Conservation (phyloP, 2,888 invertebrate species). For the Tipula confusa region DNA sequence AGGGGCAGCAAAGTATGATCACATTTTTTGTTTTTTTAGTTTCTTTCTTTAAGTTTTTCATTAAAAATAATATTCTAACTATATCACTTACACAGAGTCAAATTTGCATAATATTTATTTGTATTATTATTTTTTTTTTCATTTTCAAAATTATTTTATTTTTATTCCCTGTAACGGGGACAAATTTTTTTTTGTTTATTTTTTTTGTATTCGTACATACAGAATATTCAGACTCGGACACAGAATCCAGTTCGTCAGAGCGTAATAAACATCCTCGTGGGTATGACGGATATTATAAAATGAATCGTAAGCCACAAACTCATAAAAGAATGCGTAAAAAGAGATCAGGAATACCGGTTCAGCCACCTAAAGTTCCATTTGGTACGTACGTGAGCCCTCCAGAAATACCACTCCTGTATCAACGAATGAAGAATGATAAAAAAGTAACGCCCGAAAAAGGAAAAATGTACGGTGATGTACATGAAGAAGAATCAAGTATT, state of each 20-base stretch:
- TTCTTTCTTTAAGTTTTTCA: conserved; percentile 4
- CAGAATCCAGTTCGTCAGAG: conserved; percentile 60
- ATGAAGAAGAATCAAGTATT: conserved; percentile 62
- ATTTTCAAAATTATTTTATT: conserved; percentile 33
- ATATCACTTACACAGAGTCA: not conserved
- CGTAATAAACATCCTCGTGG: conserved; percentile 53
- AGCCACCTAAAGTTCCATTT: conserved; percentile 74
- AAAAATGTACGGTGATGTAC: conserved; percentile 40
- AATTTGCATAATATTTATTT: not conserved
- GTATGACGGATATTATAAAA: conserved; percentile 60
- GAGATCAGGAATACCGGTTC: conserved; percentile 76
- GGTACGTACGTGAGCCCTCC: conserved; percentile 64
- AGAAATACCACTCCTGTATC: conserved; percentile 57
- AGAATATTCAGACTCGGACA: conserved; percentile 87
- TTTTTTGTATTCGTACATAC: conserved; percentile 38
- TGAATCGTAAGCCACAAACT: conserved; percentile 62
- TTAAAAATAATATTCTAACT: conserved; percentile 21
- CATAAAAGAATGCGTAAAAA: conserved; percentile 70
- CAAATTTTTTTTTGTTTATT: conserved; percentile 34
- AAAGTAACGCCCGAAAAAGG: conserved; percentile 43
- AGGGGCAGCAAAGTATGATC: conserved; percentile 59
- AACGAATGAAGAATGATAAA: conserved; percentile 45
- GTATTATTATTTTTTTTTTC: too few relatives aligned
- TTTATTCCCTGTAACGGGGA: conserved; percentile 9
- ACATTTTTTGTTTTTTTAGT: conserved; percentile 26